Evolutionary conservation across 2,113 vertebrate species (phyloP), one percentile per base, ranked within the genome.

Genomic region (Ceuthmochares aereus): DNA sequence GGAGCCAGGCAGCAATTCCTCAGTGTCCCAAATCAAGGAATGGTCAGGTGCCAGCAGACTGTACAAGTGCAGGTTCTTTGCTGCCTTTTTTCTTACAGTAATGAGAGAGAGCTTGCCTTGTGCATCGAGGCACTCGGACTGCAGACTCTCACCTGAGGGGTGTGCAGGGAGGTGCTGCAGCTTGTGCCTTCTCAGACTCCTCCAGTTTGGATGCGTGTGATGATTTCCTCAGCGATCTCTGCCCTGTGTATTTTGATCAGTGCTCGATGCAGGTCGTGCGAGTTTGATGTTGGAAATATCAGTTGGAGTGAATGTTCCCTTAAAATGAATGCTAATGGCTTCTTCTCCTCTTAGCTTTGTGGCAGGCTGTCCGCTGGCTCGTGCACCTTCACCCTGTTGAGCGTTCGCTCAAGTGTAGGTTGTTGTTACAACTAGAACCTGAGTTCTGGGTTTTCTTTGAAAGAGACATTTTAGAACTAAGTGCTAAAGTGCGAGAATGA

Each of bases 241-340:
- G 40, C 73, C 75, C 83, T 89, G 69, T 73, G 84, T 96, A 63
- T 92, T 95, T 96, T 94, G 95, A 95, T 95, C 92, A 36, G 77
- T 36, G 63, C 77, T 68, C 87, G 89, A 91, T 92, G 91, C 62
- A 62, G 66, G 89, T 96, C 82, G 93, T 86, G n/a, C 84, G 76
- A 34, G 66, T 83, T 79, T 92, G 92, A 95, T 83, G 70, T 94
- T 59, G 73, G 90, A 93, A 94, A 76, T 87, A 94, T 15, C 84
- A 45, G 32, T 49, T 63, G 68, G 75, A 56, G 63, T 91, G 67
- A 89, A 40, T 19, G 74, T 91, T 84, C 51, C 27, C 51, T 95
- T 91, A 40, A 87, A 87, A 87, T 18, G 69, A 94, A 87, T 66
- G 72, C 56, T 69, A 80, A 51, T 74, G 59, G 16, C 83, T 87